Base-by-base conservation (phyloP, 2,888 invertebrate genomes). In the Leptura quadrifasciata region DNA sequence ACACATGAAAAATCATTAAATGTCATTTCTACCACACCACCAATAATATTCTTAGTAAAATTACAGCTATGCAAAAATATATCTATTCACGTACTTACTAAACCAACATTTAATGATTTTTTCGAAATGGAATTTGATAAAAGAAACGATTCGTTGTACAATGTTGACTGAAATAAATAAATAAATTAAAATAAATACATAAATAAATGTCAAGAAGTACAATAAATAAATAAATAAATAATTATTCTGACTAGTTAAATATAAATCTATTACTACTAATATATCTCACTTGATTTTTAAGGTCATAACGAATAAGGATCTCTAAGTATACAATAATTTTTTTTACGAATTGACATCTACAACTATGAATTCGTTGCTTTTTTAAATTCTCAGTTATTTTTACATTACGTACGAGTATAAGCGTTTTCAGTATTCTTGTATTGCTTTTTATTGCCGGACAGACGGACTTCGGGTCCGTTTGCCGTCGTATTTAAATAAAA, bases 381-480 rank as follows among this genome's bases (percentile, higher is more conserved):
- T 84, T 83, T 85, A 85, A 85, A 85, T 86, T 85, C 85, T 84
- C 76, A 77, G 55, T 68, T 58, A 64, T 61, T 64, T 72, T 55
- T 77, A 79, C 79, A 83, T 84, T 85, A 83, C 84, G 84, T 85
- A 85, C 84, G 85, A 85, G 81, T 85, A 84, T 87, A 86, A 87
- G 87, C 86, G 85, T 85, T 85, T 84, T 81, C 81, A 82, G 84
- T 86, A 82, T 81, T 79, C 76, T 81, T 76, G 83, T 88, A 88
- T 88, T 88, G 88, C 88, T 88, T 86, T 82, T 88, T 86, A 88
- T 88, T 88, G 87, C 88, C 84, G 79, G 84, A 80, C 85, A 76
- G 68, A n/a, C 69, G 74, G 76, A 79, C 63, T 72, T 18, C 67
- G 69, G 72, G 78, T 21, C 71, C 72, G 52, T 71, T 68, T 55